phyloP scores from a whole-genome alignment of 2,797 vertebrate genomes.

The Dicrostonyx torquatus region DNA sequence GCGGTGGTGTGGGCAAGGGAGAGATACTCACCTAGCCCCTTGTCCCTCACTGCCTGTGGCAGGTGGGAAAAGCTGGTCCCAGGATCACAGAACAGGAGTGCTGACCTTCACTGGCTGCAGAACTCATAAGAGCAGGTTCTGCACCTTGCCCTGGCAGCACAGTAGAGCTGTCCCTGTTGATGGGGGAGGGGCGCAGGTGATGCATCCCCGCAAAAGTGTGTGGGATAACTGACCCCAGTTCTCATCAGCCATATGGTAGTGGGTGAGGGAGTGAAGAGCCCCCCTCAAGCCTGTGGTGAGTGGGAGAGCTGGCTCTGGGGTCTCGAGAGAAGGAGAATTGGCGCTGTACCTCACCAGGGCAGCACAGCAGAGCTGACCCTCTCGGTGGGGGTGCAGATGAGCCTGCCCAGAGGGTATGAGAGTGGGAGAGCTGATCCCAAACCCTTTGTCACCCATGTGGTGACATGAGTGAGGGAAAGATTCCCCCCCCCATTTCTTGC shows the following conservation, averaged over 20 bases:
- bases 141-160: neutral
- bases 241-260: neutral
- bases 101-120: neutral
- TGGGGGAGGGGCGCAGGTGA: neutral
- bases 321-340: too few species aligned
- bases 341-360: too few species aligned
- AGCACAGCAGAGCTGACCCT: too few species aligned
- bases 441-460: too few species aligned
- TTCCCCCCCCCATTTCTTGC: too few species aligned
- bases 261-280: neutral
- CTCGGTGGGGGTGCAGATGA: too few species aligned
- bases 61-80: neutral
- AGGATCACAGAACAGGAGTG: neutral
- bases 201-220: neutral
- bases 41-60: neutral
- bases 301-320: too few species aligned
- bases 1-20: neutral
- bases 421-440: too few species aligned
- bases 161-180: neutral
- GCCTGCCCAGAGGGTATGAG: too few species aligned
- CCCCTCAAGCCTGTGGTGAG: too few species aligned
- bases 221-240: neutral
- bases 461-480: too few species aligned
- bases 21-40: neutral
- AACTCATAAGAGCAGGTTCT: neutral